Percentiles rank a stretch among this genome's conserved stretches.
Conservation (phyloP, 2,888 invertebrate species). For the Sarcophaga carnaria region DNA sequence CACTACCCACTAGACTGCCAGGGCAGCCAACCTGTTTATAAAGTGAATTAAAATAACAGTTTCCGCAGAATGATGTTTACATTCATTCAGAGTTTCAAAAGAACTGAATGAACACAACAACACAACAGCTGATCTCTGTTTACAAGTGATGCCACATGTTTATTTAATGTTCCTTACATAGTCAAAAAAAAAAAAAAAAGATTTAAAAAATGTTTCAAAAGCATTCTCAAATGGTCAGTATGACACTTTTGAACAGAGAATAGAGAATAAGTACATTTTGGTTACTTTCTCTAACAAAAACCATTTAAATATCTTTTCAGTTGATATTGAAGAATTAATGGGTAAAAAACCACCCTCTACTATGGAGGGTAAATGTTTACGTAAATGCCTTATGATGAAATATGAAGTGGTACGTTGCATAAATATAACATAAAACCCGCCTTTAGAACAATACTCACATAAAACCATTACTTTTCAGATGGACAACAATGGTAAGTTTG, state of each 20-base stretch:
- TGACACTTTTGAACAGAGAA: neutral
- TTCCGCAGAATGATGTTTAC: too few relatives aligned
- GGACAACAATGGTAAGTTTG: conserved; percentile 74
- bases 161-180: too few relatives aligned
- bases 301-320: conserved; percentile 33
- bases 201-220: too few relatives aligned
- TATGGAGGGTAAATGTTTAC: conserved; percentile 76
- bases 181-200: too few relatives aligned
- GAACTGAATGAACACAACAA: too few relatives aligned
- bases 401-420: conserved; percentile 68
- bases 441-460: neutral
- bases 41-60: too few relatives aligned
- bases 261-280: neutral
- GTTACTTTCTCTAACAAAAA: neutral
- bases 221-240: neutral
- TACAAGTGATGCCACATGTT: too few relatives aligned
- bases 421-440: neutral
- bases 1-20: too few relatives aligned
- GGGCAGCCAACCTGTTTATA: too few relatives aligned
- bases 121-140: too few relatives aligned
- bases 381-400: conserved; percentile 76
- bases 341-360: conserved; percentile 71
- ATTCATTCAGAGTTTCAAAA: too few relatives aligned
- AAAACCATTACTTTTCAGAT: conserved; percentile 59
- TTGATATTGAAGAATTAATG: conserved; percentile 72